A percentile compares a stretch with the other conserved stretches of the same genome.
Evolutionary conservation across 1,140 invertebrate genomes (phyloP).

Genomic region (Conus betulinus): DNA sequence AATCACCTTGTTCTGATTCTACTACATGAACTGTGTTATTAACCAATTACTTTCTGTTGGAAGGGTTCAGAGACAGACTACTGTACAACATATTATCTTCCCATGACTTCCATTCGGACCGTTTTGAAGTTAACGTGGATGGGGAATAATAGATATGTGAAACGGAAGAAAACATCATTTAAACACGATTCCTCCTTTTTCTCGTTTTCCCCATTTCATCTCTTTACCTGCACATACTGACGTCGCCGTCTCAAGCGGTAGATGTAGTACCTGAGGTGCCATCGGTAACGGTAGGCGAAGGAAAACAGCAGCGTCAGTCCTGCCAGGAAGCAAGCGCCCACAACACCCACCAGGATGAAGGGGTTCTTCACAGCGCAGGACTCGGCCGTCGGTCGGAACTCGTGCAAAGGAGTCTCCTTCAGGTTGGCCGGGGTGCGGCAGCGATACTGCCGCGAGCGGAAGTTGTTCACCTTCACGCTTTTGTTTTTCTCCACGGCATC

Average conservation of each 20-base stretch:
- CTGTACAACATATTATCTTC: no score
- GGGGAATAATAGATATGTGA: no score
- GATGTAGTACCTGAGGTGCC: slow-evolving; percentile 24
- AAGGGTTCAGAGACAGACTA: no score
- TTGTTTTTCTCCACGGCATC: slow-evolving; percentile 12
- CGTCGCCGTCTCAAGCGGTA: slow-evolving; percentile 3
- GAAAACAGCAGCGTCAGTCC: background rate
- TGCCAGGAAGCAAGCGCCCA: background rate
- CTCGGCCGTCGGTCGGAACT: slow-evolving; percentile 23
- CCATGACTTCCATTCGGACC: no score
- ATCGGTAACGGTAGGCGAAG: slow-evolving; percentile 18
- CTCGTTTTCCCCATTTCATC: no score
- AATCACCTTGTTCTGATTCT: no score
- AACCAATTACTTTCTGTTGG: no score
- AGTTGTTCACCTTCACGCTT: background rate
- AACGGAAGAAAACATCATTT: no score
- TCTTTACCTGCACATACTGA: background rate
- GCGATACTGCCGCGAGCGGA: background rate
- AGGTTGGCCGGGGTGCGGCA: slow-evolving; percentile 18
- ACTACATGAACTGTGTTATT: no score
- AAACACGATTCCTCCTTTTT: background rate
- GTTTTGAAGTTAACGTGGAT: no score
- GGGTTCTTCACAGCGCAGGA: slow-evolving; percentile 13
- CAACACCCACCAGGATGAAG: slow-evolving; percentile 6
- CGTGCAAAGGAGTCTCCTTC: background rate